Evolutionary conservation across 2,113 vertebrate genomes (phyloP), one percentile per base, ranked within the genome.

Genomic region (Marmota monax): DNA sequence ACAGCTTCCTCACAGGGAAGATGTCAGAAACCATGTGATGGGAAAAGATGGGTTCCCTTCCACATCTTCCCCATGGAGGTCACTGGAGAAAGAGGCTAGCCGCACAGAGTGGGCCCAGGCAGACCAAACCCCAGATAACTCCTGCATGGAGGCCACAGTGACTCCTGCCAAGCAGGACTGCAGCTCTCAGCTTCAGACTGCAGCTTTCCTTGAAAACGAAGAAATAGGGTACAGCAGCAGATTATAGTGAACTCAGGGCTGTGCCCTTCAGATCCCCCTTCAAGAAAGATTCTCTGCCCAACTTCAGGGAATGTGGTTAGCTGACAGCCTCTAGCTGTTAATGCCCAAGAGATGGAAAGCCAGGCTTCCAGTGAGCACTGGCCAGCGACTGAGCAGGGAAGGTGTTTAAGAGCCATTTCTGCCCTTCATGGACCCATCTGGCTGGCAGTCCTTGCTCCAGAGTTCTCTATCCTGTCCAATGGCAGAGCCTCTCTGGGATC

Each of bases 371-470:
- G 48, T 13, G 72, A 94, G 61, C 17, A 51, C 17, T 34, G 7
- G 13, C 53, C 25, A 78, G 25, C 20, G 29, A 78, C 63, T 20
- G 37, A 45, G 12, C 72, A n/a, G 34, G 34, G 63, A 83, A 63
- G 17, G 53, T 20, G 9, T 23, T 7, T 20, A 29, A 87, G 18
- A 58, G 39, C n/a, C n/a, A 72, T 67, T 32, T 51, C 34, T 58
- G 48, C 32, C 37, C 18, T 0, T 0, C 0, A 12, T 8, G 22
- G 63, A 27, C 34, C 58, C 29, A 51, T 12, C 42, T 12, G 7
- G 12, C 22, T n/a, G 34, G 65, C 61, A 18, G 1, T 14, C 42
- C n/a, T 70, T n/a, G 53, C 67, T 42, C 14, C 39, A 72, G 61
- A n/a, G 63, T 34, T 29, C n/a, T 1, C 11, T 45, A 23, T n/a